Conservation (phyloP, 2,888 invertebrate species). For the Halictus quadricinctus region DNA sequence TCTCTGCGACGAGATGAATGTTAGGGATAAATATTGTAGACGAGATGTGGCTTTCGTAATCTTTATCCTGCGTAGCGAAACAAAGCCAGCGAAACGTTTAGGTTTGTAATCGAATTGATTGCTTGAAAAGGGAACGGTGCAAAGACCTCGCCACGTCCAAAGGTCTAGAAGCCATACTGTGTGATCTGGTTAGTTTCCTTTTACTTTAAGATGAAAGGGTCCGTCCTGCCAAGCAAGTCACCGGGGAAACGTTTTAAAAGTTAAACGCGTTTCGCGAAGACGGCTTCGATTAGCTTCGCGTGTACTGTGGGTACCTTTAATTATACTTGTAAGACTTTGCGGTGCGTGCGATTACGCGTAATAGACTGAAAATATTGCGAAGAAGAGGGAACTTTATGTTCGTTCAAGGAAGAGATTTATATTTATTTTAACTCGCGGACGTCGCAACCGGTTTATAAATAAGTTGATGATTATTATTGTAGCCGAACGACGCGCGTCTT, state of each 20-base stretch:
- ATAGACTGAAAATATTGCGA: background rate
- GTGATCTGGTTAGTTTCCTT: constrained; percentile 51
- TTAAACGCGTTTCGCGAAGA: constrained; percentile 8
- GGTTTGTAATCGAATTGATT: constrained; percentile 4
- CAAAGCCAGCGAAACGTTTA: background rate
- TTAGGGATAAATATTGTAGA: background rate
- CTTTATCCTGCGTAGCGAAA: background rate
- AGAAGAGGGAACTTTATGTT: background rate
- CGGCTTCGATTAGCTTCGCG: constrained; percentile 29
- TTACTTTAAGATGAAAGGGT: constrained; percentile 40
- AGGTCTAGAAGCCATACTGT: constrained; percentile 44
- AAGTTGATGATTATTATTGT: background rate
- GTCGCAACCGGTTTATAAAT: background rate
- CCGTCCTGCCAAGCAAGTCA: constrained; percentile 28
- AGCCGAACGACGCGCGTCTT: too few relatives aligned
- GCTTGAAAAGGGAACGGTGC: constrained; percentile 18
- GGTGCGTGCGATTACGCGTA: background rate
- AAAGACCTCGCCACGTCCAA: constrained; percentile 41
- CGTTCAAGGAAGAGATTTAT: background rate
- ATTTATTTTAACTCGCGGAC: background rate
- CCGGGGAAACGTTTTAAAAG: constrained; percentile 19
- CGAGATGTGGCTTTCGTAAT: background rate
- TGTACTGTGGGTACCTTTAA: background rate
- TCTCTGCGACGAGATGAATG: background rate
- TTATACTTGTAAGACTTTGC: background rate